Conservation (phyloP, 2,888 invertebrate species). For the Keiferia lycopersicella region DNA sequence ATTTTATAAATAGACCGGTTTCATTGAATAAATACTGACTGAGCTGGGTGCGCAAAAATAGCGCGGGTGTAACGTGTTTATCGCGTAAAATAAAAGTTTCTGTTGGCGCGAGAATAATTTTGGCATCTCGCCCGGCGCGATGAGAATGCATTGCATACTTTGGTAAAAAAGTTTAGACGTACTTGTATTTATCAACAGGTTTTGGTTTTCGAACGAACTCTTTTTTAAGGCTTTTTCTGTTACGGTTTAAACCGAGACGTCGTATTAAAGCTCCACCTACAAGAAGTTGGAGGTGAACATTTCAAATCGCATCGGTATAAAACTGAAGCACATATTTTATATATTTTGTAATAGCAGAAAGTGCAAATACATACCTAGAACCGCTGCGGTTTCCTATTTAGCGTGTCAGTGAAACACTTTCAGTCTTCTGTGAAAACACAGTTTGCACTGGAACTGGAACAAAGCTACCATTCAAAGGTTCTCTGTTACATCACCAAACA, state of each 20-base stretch:
- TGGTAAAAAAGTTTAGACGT: slow-evolving; percentile 32
- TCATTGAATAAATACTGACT: slow-evolving; percentile 28
- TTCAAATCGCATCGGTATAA: neutral
- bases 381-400: slow-evolving; percentile 49
- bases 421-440: slow-evolving; percentile 58
- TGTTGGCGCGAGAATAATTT: slow-evolving; percentile 62
- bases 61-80: slow-evolving; percentile 44
- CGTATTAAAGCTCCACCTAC: neutral
- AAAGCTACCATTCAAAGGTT: slow-evolving; percentile 59
- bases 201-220: slow-evolving; percentile 19
- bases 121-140: slow-evolving; percentile 65
- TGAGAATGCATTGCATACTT: slow-evolving; percentile 35
- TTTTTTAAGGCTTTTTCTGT: neutral
- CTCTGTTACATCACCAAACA: slow-evolving; percentile 67
- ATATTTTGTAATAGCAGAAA: slow-evolving; percentile 29
- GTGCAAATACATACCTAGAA: slow-evolving; percentile 46
- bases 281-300: slow-evolving; percentile 19
- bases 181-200: slow-evolving; percentile 9
- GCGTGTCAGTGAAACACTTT: slow-evolving; percentile 62
- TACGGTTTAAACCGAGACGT: neutral
- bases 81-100: slow-evolving; percentile 63
- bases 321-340: slow-evolving; percentile 22
- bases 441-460: slow-evolving; percentile 52
- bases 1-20: slow-evolving; percentile 25
- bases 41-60: slow-evolving; percentile 47